Percentiles rank a stretch among this genome's conserved stretches.
Evolutionary conservation across 1,140 invertebrate species (phyloP).

Genomic region (Lepidurus couesii): DNA sequence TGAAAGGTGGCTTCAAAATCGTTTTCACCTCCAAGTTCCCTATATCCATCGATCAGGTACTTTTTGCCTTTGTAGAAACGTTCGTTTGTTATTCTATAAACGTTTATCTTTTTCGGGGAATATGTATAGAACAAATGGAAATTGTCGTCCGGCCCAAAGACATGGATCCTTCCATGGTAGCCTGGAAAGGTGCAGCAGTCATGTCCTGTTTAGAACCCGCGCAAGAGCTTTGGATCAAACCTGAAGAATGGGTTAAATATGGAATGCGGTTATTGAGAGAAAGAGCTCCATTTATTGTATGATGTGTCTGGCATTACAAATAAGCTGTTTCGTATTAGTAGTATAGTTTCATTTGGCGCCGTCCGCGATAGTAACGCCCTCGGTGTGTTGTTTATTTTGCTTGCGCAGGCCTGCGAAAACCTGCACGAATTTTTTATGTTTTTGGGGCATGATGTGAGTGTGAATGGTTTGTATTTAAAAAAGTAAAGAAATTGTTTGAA

Average conservation of each 20-base stretch:
- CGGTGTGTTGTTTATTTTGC: neutral
- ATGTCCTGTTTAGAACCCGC: slow-evolving; percentile 87
- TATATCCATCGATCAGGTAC: slow-evolving; percentile 62
- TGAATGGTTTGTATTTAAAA: neutral
- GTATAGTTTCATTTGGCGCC: too few relatives aligned
- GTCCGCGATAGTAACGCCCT: too few relatives aligned
- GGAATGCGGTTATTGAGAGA: slow-evolving; percentile 82
- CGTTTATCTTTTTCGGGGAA: neutral
- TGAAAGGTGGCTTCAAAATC: slow-evolving; percentile 79
- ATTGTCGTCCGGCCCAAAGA: slow-evolving; percentile 79
- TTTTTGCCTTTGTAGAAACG: neutral
- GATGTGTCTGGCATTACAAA: slow-evolving; percentile 36
- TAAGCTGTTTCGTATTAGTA: neutral
- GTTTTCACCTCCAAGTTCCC: slow-evolving; percentile 75
- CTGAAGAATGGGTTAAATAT: slow-evolving; percentile 75
- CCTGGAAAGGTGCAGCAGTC: slow-evolving; percentile 91
- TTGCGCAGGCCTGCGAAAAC: neutral
- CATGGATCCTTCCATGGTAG: slow-evolving; percentile 77
- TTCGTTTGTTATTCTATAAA: neutral
- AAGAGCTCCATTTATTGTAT: slow-evolving; percentile 54
- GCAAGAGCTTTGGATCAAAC: slow-evolving; percentile 85
- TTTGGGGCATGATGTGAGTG: neutral
- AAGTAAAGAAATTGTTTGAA: neutral
- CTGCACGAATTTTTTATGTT: neutral
- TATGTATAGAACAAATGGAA: slow-evolving; percentile 62